Conservation (phyloP, 2,888 invertebrate species). For the Empis stercorea region DNA sequence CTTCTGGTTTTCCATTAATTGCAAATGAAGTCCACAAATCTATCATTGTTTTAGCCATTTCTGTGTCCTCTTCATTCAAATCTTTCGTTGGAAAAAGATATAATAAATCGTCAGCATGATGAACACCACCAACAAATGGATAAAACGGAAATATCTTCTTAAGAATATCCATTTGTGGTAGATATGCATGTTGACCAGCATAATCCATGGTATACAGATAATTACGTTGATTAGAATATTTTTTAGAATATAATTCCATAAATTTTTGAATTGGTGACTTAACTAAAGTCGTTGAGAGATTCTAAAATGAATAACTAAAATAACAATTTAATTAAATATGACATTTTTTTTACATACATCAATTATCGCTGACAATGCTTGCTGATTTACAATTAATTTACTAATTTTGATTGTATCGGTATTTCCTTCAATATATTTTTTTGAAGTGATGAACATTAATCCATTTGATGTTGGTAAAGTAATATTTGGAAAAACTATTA, state of each 20-base stretch:
- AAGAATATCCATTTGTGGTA: not conserved
- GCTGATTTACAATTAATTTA: no score
- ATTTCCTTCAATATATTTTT: constrained; percentile 2
- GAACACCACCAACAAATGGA: constrained; percentile 40
- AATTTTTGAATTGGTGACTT: constrained; percentile 29
- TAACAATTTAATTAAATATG: not conserved
- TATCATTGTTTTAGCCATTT: constrained; percentile 37
- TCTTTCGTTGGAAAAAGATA: constrained; percentile 37
- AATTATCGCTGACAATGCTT: no score
- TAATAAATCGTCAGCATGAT: constrained; percentile 47
- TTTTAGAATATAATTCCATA: constrained; percentile 19
- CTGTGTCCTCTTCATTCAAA: constrained; percentile 27
- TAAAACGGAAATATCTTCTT: constrained; percentile 11
- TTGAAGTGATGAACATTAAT: no score
- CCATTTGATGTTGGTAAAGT: no score
- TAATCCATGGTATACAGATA: constrained; percentile 35
- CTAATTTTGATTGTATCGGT: not conserved
- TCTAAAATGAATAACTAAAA: not conserved
- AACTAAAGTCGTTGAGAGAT: constrained; percentile 16
- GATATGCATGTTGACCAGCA: constrained; percentile 19
- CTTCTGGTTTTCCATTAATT: constrained; percentile 23
- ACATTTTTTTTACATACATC: not conserved
- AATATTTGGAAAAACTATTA: no score
- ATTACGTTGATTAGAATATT: constrained; percentile 16
- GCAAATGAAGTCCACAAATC: constrained; percentile 36